Base-by-base conservation (phyloP, 1,140 invertebrate species). In the Kradibia gibbosae region DNA sequence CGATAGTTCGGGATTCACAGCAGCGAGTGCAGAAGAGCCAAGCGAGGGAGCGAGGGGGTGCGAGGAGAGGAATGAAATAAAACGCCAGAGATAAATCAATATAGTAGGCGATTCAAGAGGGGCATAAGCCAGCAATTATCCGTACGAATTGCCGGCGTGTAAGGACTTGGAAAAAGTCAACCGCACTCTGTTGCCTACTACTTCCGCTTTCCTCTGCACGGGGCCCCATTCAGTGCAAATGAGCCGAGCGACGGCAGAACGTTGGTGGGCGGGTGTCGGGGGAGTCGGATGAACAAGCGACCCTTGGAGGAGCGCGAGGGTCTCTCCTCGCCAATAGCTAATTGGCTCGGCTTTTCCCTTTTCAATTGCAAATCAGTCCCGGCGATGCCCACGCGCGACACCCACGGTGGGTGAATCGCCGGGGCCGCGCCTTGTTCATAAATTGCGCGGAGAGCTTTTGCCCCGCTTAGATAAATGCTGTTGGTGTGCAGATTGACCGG, bases 191-290 rank as follows among this genome's bases (percentile, higher is more conserved):
- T 15, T 55, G 50, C 65, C 77, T 11, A 79, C 65, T 4, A 45
- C 42, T 80, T 80, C 78, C 78, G 77, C 53, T 78, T 22, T 42
- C 34, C 67, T 2, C n/a, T 10, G 25, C 11, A 45, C 34, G 13
- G 25, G 77, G n/a, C n/a, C n/a, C 34, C 77, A 80, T 80, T 80
- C 78, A 62, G 78, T 80, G 78, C 70, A 80, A 80, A 80, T 73
- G 78, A 72, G 67, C 67, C 8, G 22, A 20, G 8, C 65, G 34
- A n/a, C n/a, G n/a, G n/a, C n/a, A n/a, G n/a, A n/a, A n/a, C n/a
- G n/a, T n/a, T n/a, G n/a, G n/a, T n/a, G n/a, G n/a, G n/a, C n/a
- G n/a, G n/a, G n/a, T n/a, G n/a, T n/a, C n/a, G 50, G 3, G 50
- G 22, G 50, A 53, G 50, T 53, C 50, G 50, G 7, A 13, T 45